These are phyloP conservation scores for Paralvinella palmiformis DNA, from an alignment of 1,140 invertebrate genomes.

Conservation along the genomic window DNA sequence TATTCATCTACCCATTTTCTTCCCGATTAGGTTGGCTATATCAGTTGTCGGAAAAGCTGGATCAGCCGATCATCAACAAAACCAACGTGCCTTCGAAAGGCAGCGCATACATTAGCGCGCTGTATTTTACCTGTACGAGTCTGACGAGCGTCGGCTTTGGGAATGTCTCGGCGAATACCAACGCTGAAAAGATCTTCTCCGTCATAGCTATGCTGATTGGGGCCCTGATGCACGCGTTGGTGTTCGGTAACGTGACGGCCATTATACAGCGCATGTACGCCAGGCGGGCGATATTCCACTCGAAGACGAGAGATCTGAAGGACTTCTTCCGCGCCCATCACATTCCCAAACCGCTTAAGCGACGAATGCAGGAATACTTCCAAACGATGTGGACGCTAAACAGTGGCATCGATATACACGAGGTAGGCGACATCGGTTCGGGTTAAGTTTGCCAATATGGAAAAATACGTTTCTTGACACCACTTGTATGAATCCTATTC, in stretches of 20 bases:
- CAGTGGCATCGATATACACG: constrained; percentile 81
- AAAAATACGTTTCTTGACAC: too few species aligned
- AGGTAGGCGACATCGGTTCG: constrained; percentile 34
- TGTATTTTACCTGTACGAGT: constrained; percentile 94
- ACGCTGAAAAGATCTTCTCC: constrained; percentile 83
- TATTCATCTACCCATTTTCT: too few species aligned
- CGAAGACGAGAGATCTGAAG: constrained; percentile 49
- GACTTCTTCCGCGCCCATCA: constrained; percentile 43
- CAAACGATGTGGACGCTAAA: constrained; percentile 97
- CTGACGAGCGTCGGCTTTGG: constrained; percentile 94
- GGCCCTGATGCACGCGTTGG: constrained; percentile 52
- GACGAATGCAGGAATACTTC: constrained; percentile 93
- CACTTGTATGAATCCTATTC: too few species aligned
- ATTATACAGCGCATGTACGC: constrained; percentile 51
- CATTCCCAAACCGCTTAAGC: constrained; percentile 88
- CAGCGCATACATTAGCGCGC: constrained; percentile 75
- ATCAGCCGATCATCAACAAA: constrained; percentile 30
- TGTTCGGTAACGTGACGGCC: constrained; percentile 51
- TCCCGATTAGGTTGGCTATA: constrained; percentile 40
- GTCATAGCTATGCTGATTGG: constrained; percentile 91
- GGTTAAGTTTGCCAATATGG: too few species aligned
- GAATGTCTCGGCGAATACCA: constrained; percentile 92
- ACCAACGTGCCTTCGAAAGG: constrained; percentile 43
- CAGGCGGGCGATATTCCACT: constrained; percentile 44
- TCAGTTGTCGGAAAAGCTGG: constrained; percentile 39